Evolutionary conservation across 2,888 invertebrate genomes (phyloP), one percentile per base, ranked within the genome.

Genomic region (Ectemnius lituratus): DNA sequence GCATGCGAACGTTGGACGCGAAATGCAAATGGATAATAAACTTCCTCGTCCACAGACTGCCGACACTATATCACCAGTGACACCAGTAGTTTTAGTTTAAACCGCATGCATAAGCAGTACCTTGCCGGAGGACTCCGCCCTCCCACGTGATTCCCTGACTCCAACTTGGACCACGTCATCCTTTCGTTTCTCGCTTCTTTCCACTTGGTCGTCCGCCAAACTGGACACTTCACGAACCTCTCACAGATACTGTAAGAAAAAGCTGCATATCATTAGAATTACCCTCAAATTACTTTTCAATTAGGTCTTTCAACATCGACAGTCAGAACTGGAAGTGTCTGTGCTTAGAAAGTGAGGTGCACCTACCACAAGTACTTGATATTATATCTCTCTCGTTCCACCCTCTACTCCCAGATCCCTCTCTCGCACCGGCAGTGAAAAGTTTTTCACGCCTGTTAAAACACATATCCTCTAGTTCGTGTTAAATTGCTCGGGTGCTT

Each of bases 21-120:
- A 75, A 82, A 87, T 87, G 86, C 84, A 86, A 87, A 87, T 87
- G 86, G 83, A 84, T 85, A 82, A 86, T 86, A 86, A 87, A 87
- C 83, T 79, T 72, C 74, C 79, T 78, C 79, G 79, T 76, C 81
- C 74, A 80, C 67, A 80, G 78, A 83, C 83, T 78, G 79, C 78
- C 72, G 63, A 75, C 85, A 78, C 78, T 86, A 84, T 85, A 87
- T 87, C 85, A 86, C 79, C 80, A 79, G 81, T 82, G 85, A 84
- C 84, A 87, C 86, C 75, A 81, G 84, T 82, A 84, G 79, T 87
- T 87, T 85, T 85, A 86, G 84, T 86, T 86, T 86, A 86, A 83
- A 80, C 80, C 74, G 84, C 81, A 85, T 86, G 84, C 83, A 86
- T 86, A 86, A 86, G 78, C 82, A 80, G 73, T 72, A 78, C 76